Conservation (phyloP, 1,140 invertebrate species). For the Drosophila sechellia region DNA sequence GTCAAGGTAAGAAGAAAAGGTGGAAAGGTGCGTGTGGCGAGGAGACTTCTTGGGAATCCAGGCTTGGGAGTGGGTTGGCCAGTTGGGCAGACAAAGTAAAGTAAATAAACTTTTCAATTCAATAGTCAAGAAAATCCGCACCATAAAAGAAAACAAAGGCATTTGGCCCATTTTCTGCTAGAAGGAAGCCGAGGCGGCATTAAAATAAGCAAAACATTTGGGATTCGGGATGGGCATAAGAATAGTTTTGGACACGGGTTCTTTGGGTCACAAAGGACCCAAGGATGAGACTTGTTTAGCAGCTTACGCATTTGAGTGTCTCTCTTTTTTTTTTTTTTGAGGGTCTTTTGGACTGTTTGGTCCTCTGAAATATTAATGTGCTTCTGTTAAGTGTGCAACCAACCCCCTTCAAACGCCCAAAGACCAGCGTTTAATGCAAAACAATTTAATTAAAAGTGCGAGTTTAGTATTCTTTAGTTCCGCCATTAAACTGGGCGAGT, state of each 20-base stretch:
- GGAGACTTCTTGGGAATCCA: background rate
- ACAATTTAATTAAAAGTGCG: slow-evolving; percentile 28
- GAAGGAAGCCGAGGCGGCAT: slow-evolving; percentile 12
- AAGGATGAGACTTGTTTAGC: slow-evolving; percentile 44
- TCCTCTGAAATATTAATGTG: slow-evolving; percentile 43
- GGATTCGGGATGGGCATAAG: slow-evolving; percentile 12
- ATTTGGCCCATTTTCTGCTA: slow-evolving; percentile 32
- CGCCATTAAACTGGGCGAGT: too few relatives aligned
- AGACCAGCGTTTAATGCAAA: slow-evolving; percentile 20
- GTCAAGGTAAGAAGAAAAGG: slow-evolving; percentile 39
- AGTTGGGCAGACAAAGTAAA: slow-evolving; percentile 33
- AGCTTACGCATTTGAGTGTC: slow-evolving; percentile 53
- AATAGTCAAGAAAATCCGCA: slow-evolving; percentile 72
- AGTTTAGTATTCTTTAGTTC: background rate
- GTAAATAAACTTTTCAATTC: slow-evolving; percentile 75
- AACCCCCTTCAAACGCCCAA: background rate
- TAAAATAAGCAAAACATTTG: slow-evolving; percentile 57
- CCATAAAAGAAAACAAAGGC: slow-evolving; percentile 65
- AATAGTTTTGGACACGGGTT: slow-evolving; percentile 53
- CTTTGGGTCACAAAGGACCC: slow-evolving; percentile 17
- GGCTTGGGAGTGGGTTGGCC: background rate
- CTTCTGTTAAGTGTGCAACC: background rate
- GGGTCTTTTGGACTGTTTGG: background rate
- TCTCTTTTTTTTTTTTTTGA: background rate
- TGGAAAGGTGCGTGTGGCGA: slow-evolving; percentile 27